Evolutionary conservation across 2,797 vertebrate genomes (phyloP).

Genomic region (Tinamus major): DNA sequence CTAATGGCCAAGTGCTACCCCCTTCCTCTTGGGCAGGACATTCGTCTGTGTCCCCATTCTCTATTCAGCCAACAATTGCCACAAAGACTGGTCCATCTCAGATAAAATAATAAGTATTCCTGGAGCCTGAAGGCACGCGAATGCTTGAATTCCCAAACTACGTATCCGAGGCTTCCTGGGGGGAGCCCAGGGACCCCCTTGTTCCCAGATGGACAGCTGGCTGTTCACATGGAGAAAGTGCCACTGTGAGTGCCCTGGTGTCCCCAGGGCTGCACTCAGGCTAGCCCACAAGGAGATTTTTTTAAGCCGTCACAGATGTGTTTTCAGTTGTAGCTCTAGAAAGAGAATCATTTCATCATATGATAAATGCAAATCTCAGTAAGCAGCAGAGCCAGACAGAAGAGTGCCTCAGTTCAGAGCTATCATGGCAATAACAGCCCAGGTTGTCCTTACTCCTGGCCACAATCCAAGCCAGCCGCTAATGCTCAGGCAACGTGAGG

Average conservation of each 20-base stretch:
- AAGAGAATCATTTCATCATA: not conserved
- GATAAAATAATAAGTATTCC: not conserved
- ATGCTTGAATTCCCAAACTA: not conserved
- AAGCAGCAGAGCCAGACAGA: not conserved
- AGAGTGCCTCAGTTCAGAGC: not conserved
- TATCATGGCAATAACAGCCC: not conserved
- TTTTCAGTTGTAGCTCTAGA: not conserved
- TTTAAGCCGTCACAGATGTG: not conserved
- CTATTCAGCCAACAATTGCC: not conserved
- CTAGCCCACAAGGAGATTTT: not conserved
- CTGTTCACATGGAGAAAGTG: not conserved
- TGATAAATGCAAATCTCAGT: not conserved
- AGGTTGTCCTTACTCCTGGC: not conserved
- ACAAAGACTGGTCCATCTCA: not conserved
- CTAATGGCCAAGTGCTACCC: not conserved
- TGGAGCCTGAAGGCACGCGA: not conserved
- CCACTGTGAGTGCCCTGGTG: not conserved
- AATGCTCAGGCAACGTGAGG: fast-evolving
- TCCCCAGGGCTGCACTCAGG: not conserved
- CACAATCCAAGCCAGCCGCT: not conserved
- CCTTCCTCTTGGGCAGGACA: not conserved
- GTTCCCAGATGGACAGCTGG: no score
- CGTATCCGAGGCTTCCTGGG: not conserved
- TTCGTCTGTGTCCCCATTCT: not conserved
- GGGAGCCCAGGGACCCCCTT: not conserved